Base-by-base conservation (phyloP, 2,888 invertebrate species). In the Zhengitettix transpicula region DNA sequence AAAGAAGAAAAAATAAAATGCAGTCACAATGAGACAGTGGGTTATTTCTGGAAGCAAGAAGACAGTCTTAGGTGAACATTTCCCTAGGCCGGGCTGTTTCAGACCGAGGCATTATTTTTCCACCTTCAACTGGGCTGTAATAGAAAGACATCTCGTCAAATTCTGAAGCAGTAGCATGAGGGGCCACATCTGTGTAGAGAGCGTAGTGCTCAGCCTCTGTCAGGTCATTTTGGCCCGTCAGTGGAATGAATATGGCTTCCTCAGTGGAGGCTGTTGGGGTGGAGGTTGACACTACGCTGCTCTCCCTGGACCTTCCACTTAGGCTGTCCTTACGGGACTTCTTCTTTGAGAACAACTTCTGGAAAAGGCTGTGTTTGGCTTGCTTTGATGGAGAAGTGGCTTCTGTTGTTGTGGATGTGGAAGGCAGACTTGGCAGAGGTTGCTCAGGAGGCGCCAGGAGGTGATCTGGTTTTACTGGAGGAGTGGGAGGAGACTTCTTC, bases 191-290 rank as follows among this genome's bases (percentile, higher is more conserved):
- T 67, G 89, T 91, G 67, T 92, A 92, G 61, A 92, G 72, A 42
- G 91, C 91, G 71, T 89, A 91, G 69, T 91, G 88, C 68, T 92
- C 92, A 1, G 89, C 91, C 66, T 91, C 90, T 0, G 90, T 90
- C 42, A 91, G 73, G 66, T 89, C 89, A 53, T 54, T 40, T 41
- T 76, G 75, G 1, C 80, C 79, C 5, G 79, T 9, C 71, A 65
- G 51, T 10, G 68, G 67, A 57, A 65, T 64, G 2, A 66, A 64
- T 17, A 65, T 53, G 12, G 17, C 52, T 28, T 28, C 14, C 28
- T 47, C 44, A 1, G 58, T n/a, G 12, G 44, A 16, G 44, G 54
- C 14, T 5, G 53, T 14, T 9, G 52, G 53, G 12, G 54, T 28
- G 42, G 58, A n/a, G 8, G 40, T 40, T 17, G 42, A 40, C 11